Percentiles rank a stretch among this genome's conserved stretches.
These are phyloP conservation scores for Seriola dumerili DNA, from an alignment of 2,113 vertebrate species.

Conservation along the genomic window DNA sequence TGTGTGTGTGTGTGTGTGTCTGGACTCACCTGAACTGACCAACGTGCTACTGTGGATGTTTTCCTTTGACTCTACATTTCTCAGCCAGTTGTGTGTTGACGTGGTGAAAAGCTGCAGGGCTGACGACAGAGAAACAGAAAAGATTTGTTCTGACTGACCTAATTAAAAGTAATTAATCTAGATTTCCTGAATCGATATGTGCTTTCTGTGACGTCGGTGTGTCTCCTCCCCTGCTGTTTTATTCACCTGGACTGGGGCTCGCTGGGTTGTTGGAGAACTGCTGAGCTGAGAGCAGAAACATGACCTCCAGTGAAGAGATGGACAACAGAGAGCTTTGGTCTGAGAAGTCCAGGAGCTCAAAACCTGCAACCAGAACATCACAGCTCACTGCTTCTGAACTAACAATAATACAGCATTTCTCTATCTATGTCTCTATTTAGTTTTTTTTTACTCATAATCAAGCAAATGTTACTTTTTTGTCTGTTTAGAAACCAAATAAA, in stretches of 20 bases:
- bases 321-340: conserved; percentile 91
- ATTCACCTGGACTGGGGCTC: conserved; percentile 85
- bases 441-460: too few species aligned
- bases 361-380: conserved; percentile 82
- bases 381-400: neutral
- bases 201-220: neutral
- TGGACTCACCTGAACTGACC: conserved; percentile 69
- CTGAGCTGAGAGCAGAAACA: conserved; percentile 91
- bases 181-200: neutral
- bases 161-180: too few species aligned
- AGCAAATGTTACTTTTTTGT: too few species aligned
- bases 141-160: neutral
- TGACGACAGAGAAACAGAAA: conserved; percentile 38
- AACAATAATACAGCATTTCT: neutral
- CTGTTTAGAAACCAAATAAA: neutral
- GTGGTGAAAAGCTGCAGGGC: conserved; percentile 76
- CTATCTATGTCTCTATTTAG: too few species aligned
- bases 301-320: conserved; percentile 91
- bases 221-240: neutral
- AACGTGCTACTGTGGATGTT: conserved; percentile 58
- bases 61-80: conserved; percentile 72
- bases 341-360: conserved; percentile 89
- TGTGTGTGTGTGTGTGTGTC: too few species aligned
- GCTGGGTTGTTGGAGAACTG: conserved; percentile 88
- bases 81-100: conserved; percentile 74